Percentiles rank a stretch among this genome's conserved stretches.
Conservation (phyloP, 2,113 vertebrate genomes). For the Carassius carassius region DNA sequence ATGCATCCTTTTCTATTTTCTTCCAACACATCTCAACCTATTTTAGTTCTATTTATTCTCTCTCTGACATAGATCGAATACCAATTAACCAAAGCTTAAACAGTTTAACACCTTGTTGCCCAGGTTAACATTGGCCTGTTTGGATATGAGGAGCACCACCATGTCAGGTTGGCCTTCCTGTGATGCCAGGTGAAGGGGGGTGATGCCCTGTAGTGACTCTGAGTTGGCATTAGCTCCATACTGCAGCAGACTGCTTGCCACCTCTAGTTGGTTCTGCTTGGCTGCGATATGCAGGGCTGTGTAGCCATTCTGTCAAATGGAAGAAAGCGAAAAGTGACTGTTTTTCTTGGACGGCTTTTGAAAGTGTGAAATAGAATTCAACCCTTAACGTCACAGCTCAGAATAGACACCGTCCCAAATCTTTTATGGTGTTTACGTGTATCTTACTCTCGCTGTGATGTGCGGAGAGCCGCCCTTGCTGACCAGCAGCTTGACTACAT, state of each 20-base stretch:
- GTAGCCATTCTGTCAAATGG: slow-evolving; percentile 86
- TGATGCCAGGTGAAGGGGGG: slow-evolving; percentile 90
- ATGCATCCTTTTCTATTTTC: not conserved
- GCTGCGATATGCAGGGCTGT: slow-evolving; percentile 93
- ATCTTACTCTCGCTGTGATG: slow-evolving; percentile 88
- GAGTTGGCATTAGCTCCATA: slow-evolving; percentile 86
- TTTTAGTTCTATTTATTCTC: not conserved
- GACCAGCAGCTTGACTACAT: slow-evolving; percentile 91
- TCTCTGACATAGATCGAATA: not conserved
- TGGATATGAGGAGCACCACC: slow-evolving; percentile 89
- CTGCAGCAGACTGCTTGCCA: slow-evolving; percentile 88
- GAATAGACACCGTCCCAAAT: not conserved
- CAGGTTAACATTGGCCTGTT: slow-evolving; percentile 89
- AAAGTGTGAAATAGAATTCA: not conserved
- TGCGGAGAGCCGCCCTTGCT: slow-evolving; percentile 90
- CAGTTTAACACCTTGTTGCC: slow-evolving; percentile 85
- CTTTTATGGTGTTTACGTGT: slow-evolving; percentile 7
- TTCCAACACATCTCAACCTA: not conserved
- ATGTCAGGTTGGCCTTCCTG: slow-evolving; percentile 91
- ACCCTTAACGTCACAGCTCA: not conserved
- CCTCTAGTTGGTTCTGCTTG: slow-evolving; percentile 95
- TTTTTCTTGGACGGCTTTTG: not conserved
- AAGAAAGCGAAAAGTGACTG: not conserved
- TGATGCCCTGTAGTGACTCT: slow-evolving; percentile 91
- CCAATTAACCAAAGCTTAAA: not conserved